These are phyloP conservation scores for Baccha elongata DNA, from an alignment of 2,888 invertebrate species.

Conservation along the genomic window DNA sequence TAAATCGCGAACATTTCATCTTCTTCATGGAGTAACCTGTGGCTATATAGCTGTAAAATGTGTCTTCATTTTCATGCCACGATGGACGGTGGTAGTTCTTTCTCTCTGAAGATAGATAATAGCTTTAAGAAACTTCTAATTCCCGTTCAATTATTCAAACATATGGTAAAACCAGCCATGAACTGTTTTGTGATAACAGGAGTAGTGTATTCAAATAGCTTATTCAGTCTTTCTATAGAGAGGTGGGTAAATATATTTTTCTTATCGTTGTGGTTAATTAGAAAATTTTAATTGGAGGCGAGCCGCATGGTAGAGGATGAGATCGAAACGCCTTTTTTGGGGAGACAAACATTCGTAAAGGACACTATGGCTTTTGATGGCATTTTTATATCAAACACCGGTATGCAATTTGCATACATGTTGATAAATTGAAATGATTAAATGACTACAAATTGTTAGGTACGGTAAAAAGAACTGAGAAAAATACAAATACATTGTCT, in stretches of 20 bases:
- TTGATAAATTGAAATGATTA: constrained; percentile 55
- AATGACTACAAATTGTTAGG: neutral
- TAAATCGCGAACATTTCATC: constrained; percentile 49
- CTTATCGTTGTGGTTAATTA: constrained; percentile 63
- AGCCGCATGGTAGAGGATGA: neutral
- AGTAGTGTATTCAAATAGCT: constrained; percentile 16
- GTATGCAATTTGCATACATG: constrained; percentile 27
- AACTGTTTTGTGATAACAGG: constrained; percentile 45
- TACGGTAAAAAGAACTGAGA: neutral
- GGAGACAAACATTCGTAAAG: neutral
- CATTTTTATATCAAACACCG: neutral
- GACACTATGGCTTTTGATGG: constrained; percentile 48
- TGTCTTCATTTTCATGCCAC: constrained; percentile 18
- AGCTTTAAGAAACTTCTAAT: constrained; percentile 49
- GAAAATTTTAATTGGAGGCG: constrained; percentile 66
- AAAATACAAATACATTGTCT: too few relatives aligned
- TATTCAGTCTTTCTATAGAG: neutral
- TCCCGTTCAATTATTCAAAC: constrained; percentile 66
- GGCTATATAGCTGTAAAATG: constrained; percentile 48
- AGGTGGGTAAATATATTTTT: constrained; percentile 1
- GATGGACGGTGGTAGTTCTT: constrained; percentile 12
- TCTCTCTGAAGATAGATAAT: constrained; percentile 32
- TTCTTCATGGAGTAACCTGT: constrained; percentile 33
- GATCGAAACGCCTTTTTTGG: constrained; percentile 29
- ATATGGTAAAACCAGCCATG: constrained; percentile 12